Evolutionary conservation across 2,888 invertebrate genomes (phyloP), one percentile per base, ranked within the genome.

Genomic region (Abscondita cerata): DNA sequence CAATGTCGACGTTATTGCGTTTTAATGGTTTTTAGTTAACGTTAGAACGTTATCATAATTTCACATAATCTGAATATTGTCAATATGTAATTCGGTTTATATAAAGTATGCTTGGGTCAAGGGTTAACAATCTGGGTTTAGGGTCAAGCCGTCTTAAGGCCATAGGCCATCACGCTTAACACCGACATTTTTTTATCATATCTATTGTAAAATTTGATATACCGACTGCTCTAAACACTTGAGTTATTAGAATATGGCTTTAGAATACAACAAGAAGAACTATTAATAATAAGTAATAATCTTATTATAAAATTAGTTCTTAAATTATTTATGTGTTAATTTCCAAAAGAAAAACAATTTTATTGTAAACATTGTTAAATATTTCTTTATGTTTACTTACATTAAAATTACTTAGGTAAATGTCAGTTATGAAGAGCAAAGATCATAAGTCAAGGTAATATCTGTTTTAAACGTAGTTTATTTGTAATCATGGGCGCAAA

Each of bases 91-190:
- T 44, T 52, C 40, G 9, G 47, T 15, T 25, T 19, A 41, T 20
- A 57, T 40, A 41, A 50, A 44, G n/a, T 44, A 52, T 51, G 51
- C 34, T 36, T 40, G 41, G 62, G 62, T 62, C 51, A 52, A 50
- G 57, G 62, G 62, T 62, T 53, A 58, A 40, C 48, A 52, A 53
- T 41, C 31, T 53, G 25, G 67, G 65, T 64, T 64, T 65, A 44
- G 64, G 67, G 65, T 65, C 61, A 65, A 58, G 58, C 52, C 44
- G 58, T 31, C 41, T 34, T 41, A 52, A 59, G 57, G 65, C 64
- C 65, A 57, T 40, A 65, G 65, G 67, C 62, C 55, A 58, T 53
- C 53, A 54, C 55, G 67, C 63, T 67, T 65, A 67, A 46, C 62
- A 56, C 51, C 55, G 54, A 54, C 55, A 53, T 48, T 62, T 59